phyloP scores from a whole-genome alignment of 2,797 vertebrate species.

The Phylloscopus collybita region DNA sequence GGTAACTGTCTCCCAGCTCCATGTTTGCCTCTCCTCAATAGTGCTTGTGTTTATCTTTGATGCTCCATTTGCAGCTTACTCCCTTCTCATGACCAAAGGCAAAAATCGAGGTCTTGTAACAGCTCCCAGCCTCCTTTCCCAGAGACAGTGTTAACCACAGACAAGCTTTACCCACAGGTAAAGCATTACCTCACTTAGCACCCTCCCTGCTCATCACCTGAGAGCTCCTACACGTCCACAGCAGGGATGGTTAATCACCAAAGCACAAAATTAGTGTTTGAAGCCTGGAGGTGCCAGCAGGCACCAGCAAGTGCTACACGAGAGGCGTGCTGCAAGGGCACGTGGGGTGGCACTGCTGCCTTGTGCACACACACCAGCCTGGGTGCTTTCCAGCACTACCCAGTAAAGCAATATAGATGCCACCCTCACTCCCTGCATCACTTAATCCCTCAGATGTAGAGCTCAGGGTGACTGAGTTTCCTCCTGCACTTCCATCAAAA shows the following conservation, averaged over 20 bases:
- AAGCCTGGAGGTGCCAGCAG: neutral
- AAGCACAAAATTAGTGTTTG: neutral
- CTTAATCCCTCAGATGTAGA: neutral
- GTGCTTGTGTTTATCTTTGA: neutral
- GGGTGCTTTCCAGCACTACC: neutral
- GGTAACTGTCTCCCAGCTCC: conserved; percentile 60
- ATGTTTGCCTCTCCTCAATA: conserved; percentile 18
- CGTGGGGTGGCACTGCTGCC: neutral
- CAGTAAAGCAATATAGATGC: neutral
- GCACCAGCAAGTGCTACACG: accelerated
- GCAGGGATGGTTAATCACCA: neutral
- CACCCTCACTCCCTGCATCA: neutral
- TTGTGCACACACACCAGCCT: neutral
- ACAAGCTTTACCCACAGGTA: neutral
- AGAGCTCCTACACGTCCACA: accelerated
- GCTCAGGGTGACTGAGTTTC: neutral
- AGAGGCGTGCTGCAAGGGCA: accelerated
- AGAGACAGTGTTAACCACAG: neutral
- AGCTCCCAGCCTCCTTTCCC: neutral
- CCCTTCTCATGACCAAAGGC: neutral
- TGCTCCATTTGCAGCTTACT: neutral
- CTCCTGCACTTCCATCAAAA: neutral
- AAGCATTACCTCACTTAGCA: neutral
- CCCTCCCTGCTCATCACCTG: neutral
- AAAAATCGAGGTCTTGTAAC: neutral